phyloP scores from a whole-genome alignment of 2,888 invertebrate species.

The Isoperla grammatica region DNA sequence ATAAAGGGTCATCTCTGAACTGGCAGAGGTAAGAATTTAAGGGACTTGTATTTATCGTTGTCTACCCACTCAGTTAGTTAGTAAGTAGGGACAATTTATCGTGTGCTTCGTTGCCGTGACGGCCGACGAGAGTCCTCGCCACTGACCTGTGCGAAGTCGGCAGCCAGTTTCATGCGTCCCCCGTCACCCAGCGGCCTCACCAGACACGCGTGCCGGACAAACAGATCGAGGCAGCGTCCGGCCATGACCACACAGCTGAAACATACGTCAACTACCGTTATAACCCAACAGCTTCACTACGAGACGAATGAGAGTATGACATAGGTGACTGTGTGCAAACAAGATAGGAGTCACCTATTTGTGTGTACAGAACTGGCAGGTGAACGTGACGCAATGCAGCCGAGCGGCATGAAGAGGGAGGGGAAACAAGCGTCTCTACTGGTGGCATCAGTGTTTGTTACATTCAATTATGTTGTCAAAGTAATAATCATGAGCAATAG shows the following conservation, averaged over 20 bases:
- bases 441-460: too few relatives aligned
- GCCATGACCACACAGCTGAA: conserved; percentile 67
- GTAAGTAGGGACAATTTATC: too few relatives aligned
- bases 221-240: conserved; percentile 72
- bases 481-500: conserved; percentile 2
- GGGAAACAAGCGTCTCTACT: too few relatives aligned
- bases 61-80: too few relatives aligned
- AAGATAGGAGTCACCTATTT: neutral
- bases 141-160: conserved; percentile 54
- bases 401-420: too few relatives aligned
- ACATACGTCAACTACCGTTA: conserved; percentile 16
- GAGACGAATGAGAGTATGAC: neutral
- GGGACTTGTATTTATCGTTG: too few relatives aligned
- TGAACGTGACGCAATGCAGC: too few relatives aligned
- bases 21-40: too few relatives aligned
- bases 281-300: neutral
- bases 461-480: neutral
- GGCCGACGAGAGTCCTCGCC: too few relatives aligned
- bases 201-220: conserved; percentile 81
- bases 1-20: too few relatives aligned
- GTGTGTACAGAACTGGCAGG: too few relatives aligned
- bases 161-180: conserved; percentile 73
- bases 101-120: too few relatives aligned
- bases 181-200: conserved; percentile 73
- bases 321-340: neutral